These are phyloP conservation scores for Spodoptera picta DNA, from an alignment of 2,888 invertebrate genomes.

Conservation along the genomic window DNA sequence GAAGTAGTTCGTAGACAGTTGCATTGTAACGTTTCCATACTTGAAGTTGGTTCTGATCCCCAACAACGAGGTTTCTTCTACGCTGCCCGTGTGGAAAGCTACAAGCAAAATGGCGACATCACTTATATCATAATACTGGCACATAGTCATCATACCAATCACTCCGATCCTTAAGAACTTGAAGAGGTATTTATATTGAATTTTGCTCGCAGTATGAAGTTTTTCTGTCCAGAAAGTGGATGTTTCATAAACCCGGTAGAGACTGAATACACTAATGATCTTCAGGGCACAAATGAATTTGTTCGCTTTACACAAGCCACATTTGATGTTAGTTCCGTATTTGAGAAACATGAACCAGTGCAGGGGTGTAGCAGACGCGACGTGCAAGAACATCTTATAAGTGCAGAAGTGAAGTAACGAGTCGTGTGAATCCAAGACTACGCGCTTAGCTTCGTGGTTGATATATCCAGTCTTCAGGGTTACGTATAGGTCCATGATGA, in stretches of 20 bases:
- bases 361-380: slow-evolving; percentile 20
- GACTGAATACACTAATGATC: slow-evolving; percentile 29
- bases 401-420: slow-evolving; percentile 17
- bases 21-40: neutral
- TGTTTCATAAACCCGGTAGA: slow-evolving; percentile 28
- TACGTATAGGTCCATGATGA: slow-evolving; percentile 37
- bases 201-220: neutral
- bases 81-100: neutral
- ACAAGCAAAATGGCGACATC: slow-evolving; percentile 23
- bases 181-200: neutral
- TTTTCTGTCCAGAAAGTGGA: slow-evolving; percentile 19
- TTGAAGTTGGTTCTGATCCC: slow-evolving; percentile 1
- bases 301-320: slow-evolving; percentile 38
- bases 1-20: neutral
- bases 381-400: slow-evolving; percentile 27
- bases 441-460: slow-evolving; percentile 11
- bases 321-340: slow-evolving; percentile 17
- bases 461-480: slow-evolving; percentile 44
- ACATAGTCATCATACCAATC: slow-evolving; percentile 11
- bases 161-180: slow-evolving; percentile 30
- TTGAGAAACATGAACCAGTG: slow-evolving; percentile 39
- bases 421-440: slow-evolving; percentile 19
- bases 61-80: slow-evolving; percentile 4
- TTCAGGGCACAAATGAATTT: slow-evolving; percentile 26
- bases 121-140: slow-evolving; percentile 30